Evolutionary conservation across 2,113 vertebrate species (phyloP).

Genomic region (Pan troglodytes): NHGRI_mPanTro3-v2.1_pri NC_072398.2:42747001-42747500

Average conservation of each 20-base stretch:
- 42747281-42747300: neutral
- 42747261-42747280: neutral
- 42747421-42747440: neutral
- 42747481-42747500: neutral
- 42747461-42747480: neutral
- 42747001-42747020: neutral
- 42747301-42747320: neutral
- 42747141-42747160: neutral
- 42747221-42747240: neutral
- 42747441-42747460: neutral
- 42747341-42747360: neutral
- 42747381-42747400: neutral
- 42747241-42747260: neutral
- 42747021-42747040: neutral
- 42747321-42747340: neutral
- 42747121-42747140: neutral
- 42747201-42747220: neutral
- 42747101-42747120: neutral
- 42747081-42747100: neutral
- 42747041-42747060: neutral
- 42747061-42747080: neutral
- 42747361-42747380: neutral
- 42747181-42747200: neutral
- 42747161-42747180: neutral
- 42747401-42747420: constrained; percentile 7